Evolutionary conservation across 1,140 invertebrate species (phyloP), one percentile per base, ranked within the genome.

Genomic region (Hyles euphorbiae): DNA sequence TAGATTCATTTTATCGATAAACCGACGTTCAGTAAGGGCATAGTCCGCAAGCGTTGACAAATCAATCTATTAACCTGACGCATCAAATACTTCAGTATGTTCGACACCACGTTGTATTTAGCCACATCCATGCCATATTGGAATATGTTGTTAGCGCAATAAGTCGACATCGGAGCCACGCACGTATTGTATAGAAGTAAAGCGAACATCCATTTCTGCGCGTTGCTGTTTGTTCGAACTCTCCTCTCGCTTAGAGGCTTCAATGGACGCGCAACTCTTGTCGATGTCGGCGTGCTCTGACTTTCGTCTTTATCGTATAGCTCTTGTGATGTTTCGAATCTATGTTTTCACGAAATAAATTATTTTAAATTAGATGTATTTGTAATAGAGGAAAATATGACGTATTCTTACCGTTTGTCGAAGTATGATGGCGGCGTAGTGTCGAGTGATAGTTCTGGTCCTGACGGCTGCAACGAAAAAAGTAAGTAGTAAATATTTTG

Each of bases 131-230:
- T 68, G 10, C 85, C 85, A 47, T 87, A 88, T 58, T 87, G 77
- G 9, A 87, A 55, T 40, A 86, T 78, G 57, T 53, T 84, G 53
- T 80, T 68, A 0, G 85, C 83, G 58, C 83, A 88, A 51, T 87
- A 87, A 1, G 67, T 46, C 2, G 83, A 87, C 75, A 87, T 82
- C 0, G 85, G 85, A 0, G 81, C 80, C 5, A 87, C 46, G 55
- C 86, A 88, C n/a, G 76, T 75, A 22, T 88, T 81, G 63, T 87
- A 88, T 52, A 88, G 51, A 48, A 88, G 68, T 22, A 88, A 56
- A 7, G 77, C 81, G 49, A 83, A 61, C 80, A 85, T 81, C 85
- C 83, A 87, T 60, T 77, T 79, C 45, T 81, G 81, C 9, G 75
- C 73, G 45, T 22, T 36, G 49, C 45, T 46, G 10, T 45, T 53